phyloP scores from a whole-genome alignment of 2,113 vertebrate species.

The Corythoichthys intestinalis region DNA sequence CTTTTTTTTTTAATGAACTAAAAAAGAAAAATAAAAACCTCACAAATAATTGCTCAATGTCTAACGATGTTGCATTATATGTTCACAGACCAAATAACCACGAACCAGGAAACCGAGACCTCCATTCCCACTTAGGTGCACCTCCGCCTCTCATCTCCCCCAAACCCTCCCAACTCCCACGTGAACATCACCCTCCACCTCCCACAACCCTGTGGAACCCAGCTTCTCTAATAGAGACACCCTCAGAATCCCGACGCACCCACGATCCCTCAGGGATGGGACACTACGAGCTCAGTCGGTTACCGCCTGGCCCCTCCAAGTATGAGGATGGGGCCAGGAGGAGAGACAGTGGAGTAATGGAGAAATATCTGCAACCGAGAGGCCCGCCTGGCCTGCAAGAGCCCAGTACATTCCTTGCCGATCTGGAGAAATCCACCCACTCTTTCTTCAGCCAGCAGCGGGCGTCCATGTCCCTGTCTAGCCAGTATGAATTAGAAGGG shows the following conservation, averaged over 20 bases:
- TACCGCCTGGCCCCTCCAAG: constrained; percentile 72
- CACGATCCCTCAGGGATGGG: constrained; percentile 76
- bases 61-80: constrained; percentile 20
- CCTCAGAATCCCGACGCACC: constrained; percentile 76
- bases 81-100: constrained; percentile 79
- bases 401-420: constrained; percentile 82
- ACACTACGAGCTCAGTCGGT: constrained; percentile 79
- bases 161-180: constrained; percentile 83
- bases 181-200: constrained; percentile 72
- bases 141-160: constrained; percentile 95
- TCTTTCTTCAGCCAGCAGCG: constrained; percentile 86
- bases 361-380: constrained; percentile 79
- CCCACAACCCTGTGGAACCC: constrained; percentile 93
- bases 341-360: constrained; percentile 77
- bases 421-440: constrained; percentile 91
- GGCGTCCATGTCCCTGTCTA: constrained; percentile 70
- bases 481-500: constrained; percentile 76
- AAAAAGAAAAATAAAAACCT: no score
- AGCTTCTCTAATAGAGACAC: constrained; percentile 83
- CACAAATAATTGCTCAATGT: not conserved
- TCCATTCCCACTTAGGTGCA: constrained; percentile 83
- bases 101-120: constrained; percentile 78
- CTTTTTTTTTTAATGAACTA: no score
- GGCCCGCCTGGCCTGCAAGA: constrained; percentile 72
- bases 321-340: constrained; percentile 78